These are phyloP conservation scores for Percopsis transmontana DNA, from an alignment of 2,113 vertebrate species.

Conservation along the genomic window DNA sequence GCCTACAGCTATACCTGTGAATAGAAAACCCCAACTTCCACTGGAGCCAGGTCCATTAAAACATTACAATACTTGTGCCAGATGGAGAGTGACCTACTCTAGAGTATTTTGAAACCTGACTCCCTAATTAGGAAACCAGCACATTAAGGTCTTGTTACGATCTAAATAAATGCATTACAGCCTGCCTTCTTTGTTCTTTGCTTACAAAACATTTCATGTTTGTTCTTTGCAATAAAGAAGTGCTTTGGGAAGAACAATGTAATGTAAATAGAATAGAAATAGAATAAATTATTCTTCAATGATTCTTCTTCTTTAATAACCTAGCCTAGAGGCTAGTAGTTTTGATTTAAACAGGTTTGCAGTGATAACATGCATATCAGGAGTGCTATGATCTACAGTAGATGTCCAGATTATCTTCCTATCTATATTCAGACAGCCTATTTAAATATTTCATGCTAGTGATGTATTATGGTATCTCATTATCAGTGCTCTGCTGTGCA, in stretches of 20 bases:
- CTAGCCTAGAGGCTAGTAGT: neutral
- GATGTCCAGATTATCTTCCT: constrained; percentile 10
- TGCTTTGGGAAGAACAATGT: neutral
- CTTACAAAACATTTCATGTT: neutral
- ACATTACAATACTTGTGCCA: neutral
- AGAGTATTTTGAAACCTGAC: neutral
- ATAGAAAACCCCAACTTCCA: neutral
- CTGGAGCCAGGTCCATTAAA: neutral
- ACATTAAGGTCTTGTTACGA: neutral
- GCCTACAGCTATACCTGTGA: neutral
- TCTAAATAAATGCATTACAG: neutral
- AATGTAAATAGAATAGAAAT: too few relatives aligned
- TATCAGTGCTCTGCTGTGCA: neutral
- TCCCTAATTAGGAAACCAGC: neutral
- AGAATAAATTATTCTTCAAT: too few relatives aligned
- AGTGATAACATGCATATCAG: neutral
- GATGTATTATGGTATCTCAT: neutral
- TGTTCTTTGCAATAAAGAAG: neutral
- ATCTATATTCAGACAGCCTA: neutral
- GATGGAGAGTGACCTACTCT: neutral
- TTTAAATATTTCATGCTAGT: neutral
- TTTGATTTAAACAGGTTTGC: too few relatives aligned
- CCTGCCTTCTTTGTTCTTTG: neutral
- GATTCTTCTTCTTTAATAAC: too few relatives aligned
- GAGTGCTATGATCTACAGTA: neutral